Evolutionary conservation across 2,113 vertebrate genomes (phyloP).

Genomic region (Scatophagus argus): DNA sequence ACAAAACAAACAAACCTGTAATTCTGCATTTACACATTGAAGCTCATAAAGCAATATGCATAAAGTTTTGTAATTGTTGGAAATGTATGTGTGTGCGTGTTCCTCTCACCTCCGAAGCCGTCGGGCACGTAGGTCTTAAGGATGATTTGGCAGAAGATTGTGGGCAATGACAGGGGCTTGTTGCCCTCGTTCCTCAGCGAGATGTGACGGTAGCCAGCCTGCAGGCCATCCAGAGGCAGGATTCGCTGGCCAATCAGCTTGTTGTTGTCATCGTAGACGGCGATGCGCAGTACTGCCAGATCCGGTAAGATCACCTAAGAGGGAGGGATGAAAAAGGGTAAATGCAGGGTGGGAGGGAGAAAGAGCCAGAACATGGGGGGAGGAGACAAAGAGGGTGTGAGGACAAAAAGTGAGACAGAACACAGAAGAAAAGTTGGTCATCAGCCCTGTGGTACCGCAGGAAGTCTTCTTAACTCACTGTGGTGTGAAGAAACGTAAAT

Average conservation of each 20-base stretch:
- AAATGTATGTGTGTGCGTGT: background rate
- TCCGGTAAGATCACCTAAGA: slow-evolving; percentile 96
- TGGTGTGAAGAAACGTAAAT: background rate
- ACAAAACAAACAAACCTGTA: slow-evolving; percentile 24
- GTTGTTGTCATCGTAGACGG: slow-evolving; percentile 97
- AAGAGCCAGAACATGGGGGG: background rate
- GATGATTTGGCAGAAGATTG: slow-evolving; percentile 98
- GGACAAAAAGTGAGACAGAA: background rate
- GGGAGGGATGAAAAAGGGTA: slow-evolving; percentile 9
- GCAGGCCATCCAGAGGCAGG: slow-evolving; percentile 95
- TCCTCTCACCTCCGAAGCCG: slow-evolving; percentile 93
- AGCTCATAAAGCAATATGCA: background rate
- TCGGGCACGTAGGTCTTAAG: slow-evolving; percentile 99
- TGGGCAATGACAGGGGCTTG: slow-evolving; percentile 96
- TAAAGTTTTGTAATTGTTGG: background rate
- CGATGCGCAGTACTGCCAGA: slow-evolving; percentile 96
- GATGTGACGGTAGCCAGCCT: slow-evolving; percentile 97
- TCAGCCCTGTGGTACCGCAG: background rate
- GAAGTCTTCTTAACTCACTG: background rate
- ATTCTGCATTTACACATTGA: slow-evolving; percentile 2
- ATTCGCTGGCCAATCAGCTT: slow-evolving; percentile 97
- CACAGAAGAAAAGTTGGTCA: background rate
- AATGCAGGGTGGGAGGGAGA: slow-evolving; percentile 5
- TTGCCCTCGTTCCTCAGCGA: slow-evolving; percentile 98
- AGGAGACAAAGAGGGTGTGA: background rate